Evolutionary conservation across 2,888 invertebrate species (phyloP).

Genomic region (Oscheius myriophilus): DNA sequence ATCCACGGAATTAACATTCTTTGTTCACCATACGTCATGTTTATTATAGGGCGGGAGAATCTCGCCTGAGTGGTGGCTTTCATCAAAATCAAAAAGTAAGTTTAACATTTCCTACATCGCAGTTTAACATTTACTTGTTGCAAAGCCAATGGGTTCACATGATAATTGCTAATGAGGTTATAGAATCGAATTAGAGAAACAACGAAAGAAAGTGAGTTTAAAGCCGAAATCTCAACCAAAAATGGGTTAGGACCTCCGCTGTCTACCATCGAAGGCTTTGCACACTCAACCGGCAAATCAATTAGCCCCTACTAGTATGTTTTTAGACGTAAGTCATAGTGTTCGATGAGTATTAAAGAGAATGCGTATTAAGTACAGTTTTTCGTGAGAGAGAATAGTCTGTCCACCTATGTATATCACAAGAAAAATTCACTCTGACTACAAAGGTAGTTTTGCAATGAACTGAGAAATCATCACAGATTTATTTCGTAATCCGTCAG

Average conservation of each 20-base stretch:
- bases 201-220: slow-evolving; percentile 54
- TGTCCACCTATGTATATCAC: no score
- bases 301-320: slow-evolving; percentile 54
- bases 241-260: slow-evolving; percentile 44
- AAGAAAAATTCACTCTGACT: no score
- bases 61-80: slow-evolving; percentile 40
- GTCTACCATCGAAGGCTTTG: slow-evolving; percentile 60
- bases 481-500: no score
- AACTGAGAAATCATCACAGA: no score
- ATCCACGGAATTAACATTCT: slow-evolving; percentile 43
- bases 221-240: background rate
- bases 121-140: slow-evolving; percentile 41
- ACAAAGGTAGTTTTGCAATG: no score
- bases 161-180: slow-evolving; percentile 55
- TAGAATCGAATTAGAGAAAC: slow-evolving; percentile 38
- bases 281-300: slow-evolving; percentile 63
- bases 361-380: no score
- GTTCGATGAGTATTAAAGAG: no score
- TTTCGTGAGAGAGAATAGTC: no score
- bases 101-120: slow-evolving; percentile 8
- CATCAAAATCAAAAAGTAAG: slow-evolving; percentile 54
- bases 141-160: slow-evolving; percentile 53
- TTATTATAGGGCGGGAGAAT: slow-evolving; percentile 40
- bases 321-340: no score
- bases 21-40: slow-evolving; percentile 41